Conservation (phyloP, 2,113 vertebrate genomes). For the Hypocryptadius cinnamomeus region DNA sequence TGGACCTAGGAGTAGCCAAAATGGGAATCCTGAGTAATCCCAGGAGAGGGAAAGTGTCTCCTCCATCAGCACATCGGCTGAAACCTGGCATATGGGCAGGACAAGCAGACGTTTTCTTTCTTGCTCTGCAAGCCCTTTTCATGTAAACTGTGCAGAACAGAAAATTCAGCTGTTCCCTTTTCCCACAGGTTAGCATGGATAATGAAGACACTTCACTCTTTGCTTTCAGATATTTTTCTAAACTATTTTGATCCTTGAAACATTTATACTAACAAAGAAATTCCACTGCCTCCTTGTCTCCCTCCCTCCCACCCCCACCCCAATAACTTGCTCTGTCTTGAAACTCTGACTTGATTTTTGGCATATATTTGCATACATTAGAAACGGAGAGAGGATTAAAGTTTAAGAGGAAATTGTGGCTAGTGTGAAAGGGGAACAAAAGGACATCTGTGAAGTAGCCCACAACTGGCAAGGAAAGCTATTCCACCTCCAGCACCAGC, state of each 20-base stretch:
- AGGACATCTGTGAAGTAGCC: slow-evolving; percentile 70
- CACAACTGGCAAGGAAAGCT: slow-evolving; percentile 70
- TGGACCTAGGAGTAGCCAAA: not conserved
- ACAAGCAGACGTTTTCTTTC: not conserved
- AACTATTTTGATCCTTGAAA: slow-evolving; percentile 25
- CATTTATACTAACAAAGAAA: slow-evolving; percentile 30
- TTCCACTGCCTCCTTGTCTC: slow-evolving; percentile 18
- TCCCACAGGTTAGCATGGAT: not conserved
- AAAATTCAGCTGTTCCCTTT: not conserved
- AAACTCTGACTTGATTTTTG: slow-evolving; percentile 54
- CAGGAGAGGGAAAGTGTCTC: not conserved
- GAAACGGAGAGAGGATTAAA: slow-evolving; percentile 62
- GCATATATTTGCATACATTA: slow-evolving; percentile 68
- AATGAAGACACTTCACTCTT: not conserved
- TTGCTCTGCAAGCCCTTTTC: not conserved
- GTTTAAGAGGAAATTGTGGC: slow-evolving; percentile 70
- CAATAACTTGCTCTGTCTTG: slow-evolving; percentile 41
- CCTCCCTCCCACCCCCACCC: not conserved
- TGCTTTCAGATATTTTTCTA: slow-evolving; percentile 29
- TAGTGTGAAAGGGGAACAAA: slow-evolving; percentile 70
- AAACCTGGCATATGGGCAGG: not conserved
- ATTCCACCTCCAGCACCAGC: slow-evolving; percentile 71
- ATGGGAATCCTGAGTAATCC: not conserved
- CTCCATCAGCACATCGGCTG: not conserved
- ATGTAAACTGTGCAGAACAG: not conserved